Evolutionary conservation across 2,797 vertebrate species (phyloP).

Genomic region (Zalophus californianus): DNA sequence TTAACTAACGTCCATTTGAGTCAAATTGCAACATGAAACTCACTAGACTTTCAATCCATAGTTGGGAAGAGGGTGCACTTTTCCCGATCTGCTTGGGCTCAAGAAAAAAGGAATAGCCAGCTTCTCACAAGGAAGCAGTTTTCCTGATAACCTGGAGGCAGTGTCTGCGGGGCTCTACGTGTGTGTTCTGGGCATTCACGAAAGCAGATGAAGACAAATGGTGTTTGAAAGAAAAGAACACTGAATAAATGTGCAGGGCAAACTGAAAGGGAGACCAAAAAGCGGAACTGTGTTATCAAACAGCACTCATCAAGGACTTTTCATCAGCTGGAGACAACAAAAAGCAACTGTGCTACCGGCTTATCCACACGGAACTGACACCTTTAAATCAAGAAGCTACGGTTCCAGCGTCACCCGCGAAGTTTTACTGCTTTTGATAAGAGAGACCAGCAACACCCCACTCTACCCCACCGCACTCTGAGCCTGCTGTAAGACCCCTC

Average conservation of each 20-base stretch:
- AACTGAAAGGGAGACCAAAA: accelerated
- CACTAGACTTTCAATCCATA: accelerated
- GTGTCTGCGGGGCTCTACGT: accelerated
- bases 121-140: not conserved
- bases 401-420: too few species aligned
- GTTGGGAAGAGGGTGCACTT: accelerated
- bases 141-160: too few species aligned
- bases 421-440: accelerated
- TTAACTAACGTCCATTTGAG: accelerated
- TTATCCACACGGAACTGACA: accelerated
- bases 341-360: accelerated
- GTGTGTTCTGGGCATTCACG: accelerated
- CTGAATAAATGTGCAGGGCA: accelerated
- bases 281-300: accelerated
- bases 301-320: accelerated
- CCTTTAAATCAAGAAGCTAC: not conserved
- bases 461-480: accelerated
- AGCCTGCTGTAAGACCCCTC: accelerated
- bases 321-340: not conserved
- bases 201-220: too few species aligned
- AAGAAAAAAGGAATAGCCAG: accelerated
- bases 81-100: not conserved
- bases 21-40: accelerated
- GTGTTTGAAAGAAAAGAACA: not conserved
- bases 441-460: too few species aligned